These are phyloP conservation scores for Drosophila ambigua DNA, from an alignment of 1,140 invertebrate species.

Conservation along the genomic window DNA sequence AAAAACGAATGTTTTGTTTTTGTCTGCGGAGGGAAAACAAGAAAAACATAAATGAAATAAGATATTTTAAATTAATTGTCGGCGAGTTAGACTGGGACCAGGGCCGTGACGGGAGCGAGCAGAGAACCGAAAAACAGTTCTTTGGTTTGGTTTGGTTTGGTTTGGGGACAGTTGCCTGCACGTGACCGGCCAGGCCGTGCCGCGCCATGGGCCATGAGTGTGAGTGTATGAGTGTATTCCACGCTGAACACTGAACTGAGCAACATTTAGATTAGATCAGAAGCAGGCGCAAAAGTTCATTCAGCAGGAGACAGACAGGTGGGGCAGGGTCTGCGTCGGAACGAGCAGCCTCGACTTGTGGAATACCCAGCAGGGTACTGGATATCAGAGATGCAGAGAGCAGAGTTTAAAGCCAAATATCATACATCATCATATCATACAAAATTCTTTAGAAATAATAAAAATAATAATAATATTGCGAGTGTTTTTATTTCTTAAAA, in stretches of 20 bases:
- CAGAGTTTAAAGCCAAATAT: neutral
- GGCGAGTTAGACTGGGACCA: conserved; percentile 2
- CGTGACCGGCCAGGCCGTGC: conserved; percentile 47
- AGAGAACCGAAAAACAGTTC: conserved; percentile 47
- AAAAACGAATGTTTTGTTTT: conserved; percentile 6
- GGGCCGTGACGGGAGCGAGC: neutral
- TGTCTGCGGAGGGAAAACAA: conserved; percentile 26
- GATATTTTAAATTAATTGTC: conserved; percentile 80
- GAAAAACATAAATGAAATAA: conserved; percentile 73
- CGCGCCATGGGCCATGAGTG: conserved; percentile 5
- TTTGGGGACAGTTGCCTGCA: conserved; percentile 43
- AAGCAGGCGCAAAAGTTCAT: conserved; percentile 66
- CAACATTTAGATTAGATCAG: conserved; percentile 76
- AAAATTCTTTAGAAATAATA: too few relatives aligned
- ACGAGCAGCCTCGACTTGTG: neutral
- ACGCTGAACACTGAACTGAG: too few relatives aligned
- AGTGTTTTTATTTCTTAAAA: too few relatives aligned
- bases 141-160: conserved; percentile 13
- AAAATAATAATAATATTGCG: too few relatives aligned
- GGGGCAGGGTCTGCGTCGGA: neutral
- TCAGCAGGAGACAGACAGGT: conserved; percentile 45
- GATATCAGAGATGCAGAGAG: neutral
- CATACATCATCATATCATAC: too few relatives aligned
- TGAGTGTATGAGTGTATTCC: neutral
- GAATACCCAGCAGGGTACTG: conserved; percentile 12